Evolutionary conservation across 2,113 vertebrate genomes (phyloP).

Genomic region (chimpanzee (Pan troglodytes)): NHGRI_mPanTro3-v2.1_pri NC_072412.2:41192501-41193000

Average conservation of each 20-base stretch:
- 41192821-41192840: neutral
- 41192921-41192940: neutral
- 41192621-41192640: conserved; percentile 16
- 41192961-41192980: neutral
- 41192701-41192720: neutral
- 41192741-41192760: neutral
- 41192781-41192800: neutral
- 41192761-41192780: neutral
- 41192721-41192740: neutral
- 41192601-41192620: conserved; percentile 22
- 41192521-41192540: conserved; percentile 41
- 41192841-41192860: neutral
- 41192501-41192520: neutral
- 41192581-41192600: conserved; percentile 25
- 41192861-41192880: neutral
- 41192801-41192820: neutral
- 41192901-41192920: neutral
- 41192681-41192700: neutral
- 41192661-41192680: conserved; percentile 26
- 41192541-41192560: conserved; percentile 20
- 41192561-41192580: conserved; percentile 42
- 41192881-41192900: neutral
- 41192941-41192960: neutral
- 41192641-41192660: neutral
- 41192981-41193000: neutral